A percentile compares a stretch with the other conserved stretches of the same genome.
These are phyloP conservation scores for Scelioninae gen. 1 DNA, from an alignment of 2,888 invertebrate species.

Conservation along the genomic window DNA sequence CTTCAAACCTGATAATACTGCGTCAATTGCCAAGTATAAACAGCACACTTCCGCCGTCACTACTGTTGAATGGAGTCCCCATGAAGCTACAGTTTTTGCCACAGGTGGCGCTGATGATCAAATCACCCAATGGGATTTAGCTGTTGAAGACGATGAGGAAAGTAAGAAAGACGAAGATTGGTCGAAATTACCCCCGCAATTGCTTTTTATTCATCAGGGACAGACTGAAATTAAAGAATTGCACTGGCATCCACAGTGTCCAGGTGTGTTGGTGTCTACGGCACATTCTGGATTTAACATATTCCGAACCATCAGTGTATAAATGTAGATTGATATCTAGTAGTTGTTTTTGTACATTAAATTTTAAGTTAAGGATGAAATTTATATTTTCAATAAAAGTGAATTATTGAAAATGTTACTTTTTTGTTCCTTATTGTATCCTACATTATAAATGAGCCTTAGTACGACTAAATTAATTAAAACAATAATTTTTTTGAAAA, in stretches of 20 bases:
- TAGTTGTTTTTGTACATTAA: constrained; percentile 42
- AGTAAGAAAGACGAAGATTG: constrained; percentile 84
- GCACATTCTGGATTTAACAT: constrained; percentile 98
- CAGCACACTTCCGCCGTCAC: constrained; percentile 97
- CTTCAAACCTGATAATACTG: constrained; percentile 88
- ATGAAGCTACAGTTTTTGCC: constrained; percentile 96
- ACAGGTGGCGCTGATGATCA: constrained; percentile 97
- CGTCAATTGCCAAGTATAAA: constrained; percentile 96
- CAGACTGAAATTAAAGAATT: constrained; percentile 99
- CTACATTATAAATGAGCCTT: no score
- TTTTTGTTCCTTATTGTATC: background rate
- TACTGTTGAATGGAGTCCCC: constrained; percentile 98
- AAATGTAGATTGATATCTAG: constrained; percentile 75
- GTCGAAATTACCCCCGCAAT: constrained; percentile 93
- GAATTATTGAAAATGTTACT: background rate
- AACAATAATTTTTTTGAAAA: no score
- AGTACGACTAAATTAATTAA: no score
- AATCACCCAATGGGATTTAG: constrained; percentile 98
- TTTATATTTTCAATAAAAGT: constrained; percentile 45
- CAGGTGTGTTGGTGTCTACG: constrained; percentile 96
- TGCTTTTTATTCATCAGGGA: constrained; percentile 98
- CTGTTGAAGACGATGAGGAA: constrained; percentile 91
- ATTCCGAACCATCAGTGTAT: constrained; percentile 98
- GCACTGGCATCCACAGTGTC: constrained; percentile 98
- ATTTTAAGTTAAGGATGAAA: constrained; percentile 27